Base-by-base conservation (phyloP, 2,797 vertebrate genomes). In the Gastrophryne carolinensis region DNA sequence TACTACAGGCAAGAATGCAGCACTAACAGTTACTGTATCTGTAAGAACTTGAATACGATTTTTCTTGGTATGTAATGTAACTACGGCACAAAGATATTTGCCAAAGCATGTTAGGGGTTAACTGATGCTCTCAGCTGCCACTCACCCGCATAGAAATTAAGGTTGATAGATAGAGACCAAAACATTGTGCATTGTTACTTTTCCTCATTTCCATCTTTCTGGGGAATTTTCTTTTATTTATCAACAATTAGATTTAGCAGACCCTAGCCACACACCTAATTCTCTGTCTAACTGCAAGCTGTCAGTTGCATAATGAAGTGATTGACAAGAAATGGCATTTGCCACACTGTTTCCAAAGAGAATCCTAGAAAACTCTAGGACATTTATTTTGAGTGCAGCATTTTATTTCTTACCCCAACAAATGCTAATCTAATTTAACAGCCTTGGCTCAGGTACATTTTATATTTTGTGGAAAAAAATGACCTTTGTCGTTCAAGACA, bases 211-310 rank as follows among this genome's bases (percentile, higher is more conserved):
- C 62, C 61, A 64, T 83, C 23, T 11, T 68, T 61, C 74, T 80
- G 75, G 47, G 79, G 79, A 84, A 80, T 83, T 81, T 82, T 85
- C 80, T 85, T 87, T 85, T 78, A 84, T 86, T 86, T 88, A 64
- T 81, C 79, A 80, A 79, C 82, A 85, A 63, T 83, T 85, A 86
- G 56, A 71, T 83, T 83, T 84, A 63, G 64, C 79, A 70, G 73
- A 79, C 74, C 56, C 79, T 30, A 75, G 68, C 32, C 32, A 29
- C 5, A 3, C 10, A 62, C 44, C 79, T 85, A 69, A 84, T 75
- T 81, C 79, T 62, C 70, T 53, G 79, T 81, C 70, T 83, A 82
- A 84, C 63, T 76, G 47, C 47, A 79, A 32, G 26, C 61, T 88
- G 81, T 83, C 82, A 73, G 79, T 32, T 64, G 61, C 0, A 57